Evolutionary conservation across 1,140 invertebrate species (phyloP).

Genomic region (Gyrodactylus salaris): DNA sequence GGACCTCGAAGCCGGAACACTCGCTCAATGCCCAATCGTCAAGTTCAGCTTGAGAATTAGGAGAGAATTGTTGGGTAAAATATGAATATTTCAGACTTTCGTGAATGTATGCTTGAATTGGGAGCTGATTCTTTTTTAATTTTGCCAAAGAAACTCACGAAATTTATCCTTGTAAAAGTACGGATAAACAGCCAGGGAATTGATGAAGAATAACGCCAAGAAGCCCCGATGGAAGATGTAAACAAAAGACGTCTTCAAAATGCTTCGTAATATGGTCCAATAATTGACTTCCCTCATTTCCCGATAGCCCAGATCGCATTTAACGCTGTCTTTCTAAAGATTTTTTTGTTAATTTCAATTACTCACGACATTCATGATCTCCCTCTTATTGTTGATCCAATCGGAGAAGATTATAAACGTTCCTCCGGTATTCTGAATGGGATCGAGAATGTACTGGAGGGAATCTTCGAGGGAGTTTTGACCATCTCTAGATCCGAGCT

Average conservation of each 20-base stretch:
- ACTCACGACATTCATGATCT: too few species aligned
- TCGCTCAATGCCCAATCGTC: background rate
- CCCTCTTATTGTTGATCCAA: background rate
- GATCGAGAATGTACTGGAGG: background rate
- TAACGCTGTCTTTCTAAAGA: background rate
- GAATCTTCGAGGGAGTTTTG: background rate
- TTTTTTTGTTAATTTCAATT: background rate
- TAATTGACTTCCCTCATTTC: background rate
- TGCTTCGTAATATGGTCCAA: too few species aligned
- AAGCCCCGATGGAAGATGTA: background rate
- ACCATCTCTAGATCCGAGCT: background rate
- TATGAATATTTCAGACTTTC: too few species aligned
- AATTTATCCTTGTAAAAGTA: background rate
- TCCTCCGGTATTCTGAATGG: background rate
- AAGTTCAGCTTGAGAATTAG: background rate
- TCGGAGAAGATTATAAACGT: background rate
- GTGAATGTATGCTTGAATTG: too few species aligned
- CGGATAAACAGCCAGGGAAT: background rate
- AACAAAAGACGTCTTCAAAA: background rate
- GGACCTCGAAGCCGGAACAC: background rate
- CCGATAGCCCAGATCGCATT: background rate
- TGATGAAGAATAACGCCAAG: background rate
- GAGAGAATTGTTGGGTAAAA: too few species aligned
- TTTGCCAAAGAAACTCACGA: too few species aligned
- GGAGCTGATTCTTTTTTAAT: too few species aligned